These are phyloP conservation scores for Brachionus rotundiformis DNA, from an alignment of 1,140 invertebrate species.

Conservation along the genomic window DNA sequence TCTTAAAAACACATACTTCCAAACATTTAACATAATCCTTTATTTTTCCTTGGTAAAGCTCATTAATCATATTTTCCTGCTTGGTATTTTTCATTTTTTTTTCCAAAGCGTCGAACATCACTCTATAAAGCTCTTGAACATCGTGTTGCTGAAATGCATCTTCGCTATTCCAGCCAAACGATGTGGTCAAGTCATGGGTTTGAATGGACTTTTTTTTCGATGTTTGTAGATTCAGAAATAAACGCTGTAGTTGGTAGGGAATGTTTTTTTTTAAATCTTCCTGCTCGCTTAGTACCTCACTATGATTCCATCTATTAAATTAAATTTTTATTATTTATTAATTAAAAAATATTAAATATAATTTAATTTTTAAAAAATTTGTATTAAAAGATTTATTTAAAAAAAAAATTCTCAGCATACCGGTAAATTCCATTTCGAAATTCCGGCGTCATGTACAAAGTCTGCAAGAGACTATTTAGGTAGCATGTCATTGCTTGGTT, in stretches of 20 bases:
- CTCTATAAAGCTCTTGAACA: conserved; percentile 76
- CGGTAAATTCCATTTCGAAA: conserved; percentile 85
- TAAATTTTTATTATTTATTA: too few relatives aligned
- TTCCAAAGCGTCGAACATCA: conserved; percentile 93
- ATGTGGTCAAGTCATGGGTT: conserved; percentile 97
- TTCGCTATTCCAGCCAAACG: conserved; percentile 98
- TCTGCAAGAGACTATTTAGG: conserved; percentile 98
- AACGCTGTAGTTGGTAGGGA: conserved; percentile 89
- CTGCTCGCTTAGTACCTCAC: conserved; percentile 85
- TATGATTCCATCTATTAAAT: conserved; percentile 15
- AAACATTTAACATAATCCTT: conserved; percentile 87
- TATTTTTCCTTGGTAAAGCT: conserved; percentile 94
- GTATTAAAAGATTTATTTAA: background rate
- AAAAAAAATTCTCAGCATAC: conserved; percentile 55
- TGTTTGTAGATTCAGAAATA: conserved; percentile 97
- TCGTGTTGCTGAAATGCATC: conserved; percentile 99
- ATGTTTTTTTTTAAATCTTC: conserved; percentile 94
- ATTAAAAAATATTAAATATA: background rate
- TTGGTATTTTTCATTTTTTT: conserved; percentile 98
- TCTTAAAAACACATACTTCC: conserved; percentile 67
- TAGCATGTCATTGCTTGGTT: conserved; percentile 99
- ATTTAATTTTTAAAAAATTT: background rate
- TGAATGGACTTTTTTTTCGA: conserved; percentile 95
- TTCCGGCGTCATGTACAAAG: conserved; percentile 92
- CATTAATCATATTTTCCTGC: conserved; percentile 94